Conservation (phyloP, 2,888 invertebrate species). For the Iphiclides podalirius region DNA sequence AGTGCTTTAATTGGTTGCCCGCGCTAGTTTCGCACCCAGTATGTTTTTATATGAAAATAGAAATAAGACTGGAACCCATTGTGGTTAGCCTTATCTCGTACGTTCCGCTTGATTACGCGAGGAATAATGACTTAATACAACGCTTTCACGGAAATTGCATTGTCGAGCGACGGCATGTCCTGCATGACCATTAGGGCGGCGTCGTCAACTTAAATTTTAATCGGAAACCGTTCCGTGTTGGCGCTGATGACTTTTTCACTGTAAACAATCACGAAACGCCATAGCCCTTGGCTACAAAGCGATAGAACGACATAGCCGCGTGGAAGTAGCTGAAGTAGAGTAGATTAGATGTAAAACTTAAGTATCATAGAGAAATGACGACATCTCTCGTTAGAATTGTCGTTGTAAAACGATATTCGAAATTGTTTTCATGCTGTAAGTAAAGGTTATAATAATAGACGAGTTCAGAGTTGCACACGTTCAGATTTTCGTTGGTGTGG, state of each 20-base stretch:
- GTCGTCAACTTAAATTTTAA: slow-evolving; percentile 53
- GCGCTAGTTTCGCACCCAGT: slow-evolving; percentile 11
- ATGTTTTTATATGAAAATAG: slow-evolving; percentile 11
- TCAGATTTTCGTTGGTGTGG: no score
- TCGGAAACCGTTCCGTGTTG: slow-evolving; percentile 33
- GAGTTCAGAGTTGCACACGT: no score
- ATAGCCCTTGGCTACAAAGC: background rate
- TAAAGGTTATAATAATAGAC: no score
- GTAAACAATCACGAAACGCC: slow-evolving; percentile 27
- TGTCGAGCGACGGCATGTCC: slow-evolving; percentile 49
- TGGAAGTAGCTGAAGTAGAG: no score
- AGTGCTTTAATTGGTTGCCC: slow-evolving; percentile 17
- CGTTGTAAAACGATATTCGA: no score
- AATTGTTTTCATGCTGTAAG: no score
- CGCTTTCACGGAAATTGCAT: slow-evolving; percentile 59
- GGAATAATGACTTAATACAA: slow-evolving; percentile 69
- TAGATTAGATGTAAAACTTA: no score
- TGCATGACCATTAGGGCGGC: slow-evolving; percentile 54
- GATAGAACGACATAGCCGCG: no score
- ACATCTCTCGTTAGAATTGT: no score
- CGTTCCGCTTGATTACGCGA: slow-evolving; percentile 43
- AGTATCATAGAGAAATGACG: no score
- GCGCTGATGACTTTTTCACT: slow-evolving; percentile 33
- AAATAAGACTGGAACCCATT: slow-evolving; percentile 23
- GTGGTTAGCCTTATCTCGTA: slow-evolving; percentile 39